Evolutionary conservation across 1,140 invertebrate genomes (phyloP).

Genomic region (Sitodiplosis mosellana): DNA sequence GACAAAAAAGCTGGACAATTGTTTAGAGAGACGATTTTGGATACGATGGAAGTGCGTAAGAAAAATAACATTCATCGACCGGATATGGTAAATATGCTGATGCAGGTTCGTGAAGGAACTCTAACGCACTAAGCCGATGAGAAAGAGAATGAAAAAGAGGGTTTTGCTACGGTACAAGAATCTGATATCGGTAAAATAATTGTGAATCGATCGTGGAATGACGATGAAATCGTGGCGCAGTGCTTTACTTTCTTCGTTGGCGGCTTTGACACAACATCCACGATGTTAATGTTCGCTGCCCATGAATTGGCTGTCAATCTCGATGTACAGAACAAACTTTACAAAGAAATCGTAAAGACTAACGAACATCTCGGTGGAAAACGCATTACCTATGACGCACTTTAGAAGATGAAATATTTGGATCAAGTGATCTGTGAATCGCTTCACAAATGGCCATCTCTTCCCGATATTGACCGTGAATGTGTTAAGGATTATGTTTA

Average conservation of each 20-base stretch:
- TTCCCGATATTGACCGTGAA: conserved; percentile 25
- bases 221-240: conserved; percentile 41
- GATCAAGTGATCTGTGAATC: conserved; percentile 32
- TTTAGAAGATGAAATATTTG: conserved; percentile 29
- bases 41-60: conserved; percentile 28
- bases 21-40: conserved; percentile 22
- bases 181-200: conserved; percentile 15
- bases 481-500: conserved; percentile 25
- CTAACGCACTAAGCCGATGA: conserved; percentile 6
- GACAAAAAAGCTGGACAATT: conserved; percentile 11
- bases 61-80: conserved; percentile 26
- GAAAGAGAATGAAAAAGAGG: conserved; percentile 16
- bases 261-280: conserved; percentile 43
- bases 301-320: conserved; percentile 35
- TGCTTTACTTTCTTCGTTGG: conserved; percentile 39
- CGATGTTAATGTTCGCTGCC: conserved; percentile 28
- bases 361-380: conserved; percentile 11
- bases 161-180: conserved; percentile 27
- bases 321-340: conserved; percentile 35
- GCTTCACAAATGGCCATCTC: conserved; percentile 33
- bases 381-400: conserved; percentile 23
- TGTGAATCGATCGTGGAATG: conserved; percentile 26
- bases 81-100: conserved; percentile 31
- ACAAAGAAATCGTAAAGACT: conserved; percentile 32
- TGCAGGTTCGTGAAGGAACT: conserved; percentile 21